A percentile compares a stretch with the other conserved stretches of the same genome.
Conservation (phyloP, 2,113 vertebrate species). For the Brienomyrus brachyistius region DNA sequence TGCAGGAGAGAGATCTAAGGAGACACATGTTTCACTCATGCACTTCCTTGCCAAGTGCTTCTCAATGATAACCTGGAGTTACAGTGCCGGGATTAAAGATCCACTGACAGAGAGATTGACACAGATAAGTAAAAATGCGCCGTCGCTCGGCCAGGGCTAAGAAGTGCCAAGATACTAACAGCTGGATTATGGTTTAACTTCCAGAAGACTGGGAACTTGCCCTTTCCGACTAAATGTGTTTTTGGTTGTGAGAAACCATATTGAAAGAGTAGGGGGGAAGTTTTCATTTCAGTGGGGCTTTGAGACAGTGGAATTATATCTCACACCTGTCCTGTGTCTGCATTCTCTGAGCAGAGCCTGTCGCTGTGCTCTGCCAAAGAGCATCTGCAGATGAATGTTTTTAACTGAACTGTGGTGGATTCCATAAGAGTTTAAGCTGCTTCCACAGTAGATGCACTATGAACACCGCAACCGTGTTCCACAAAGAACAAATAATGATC, state of each 20-base stretch:
- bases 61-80: neutral
- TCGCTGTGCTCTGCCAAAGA: neutral
- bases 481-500: neutral
- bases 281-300: neutral
- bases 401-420: neutral
- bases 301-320: neutral
- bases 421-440: neutral
- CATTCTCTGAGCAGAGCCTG: neutral
- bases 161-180: neutral
- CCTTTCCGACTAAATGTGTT: neutral
- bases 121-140: neutral
- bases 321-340: conserved; percentile 1
- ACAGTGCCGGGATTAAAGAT: neutral
- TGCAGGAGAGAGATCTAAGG: neutral
- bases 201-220: neutral
- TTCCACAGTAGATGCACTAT: neutral
- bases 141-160: neutral
- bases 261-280: neutral
- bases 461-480: neutral
- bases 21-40: neutral
- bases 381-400: conserved; percentile 6
- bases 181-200: neutral
- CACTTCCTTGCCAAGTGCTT: neutral
- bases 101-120: neutral
- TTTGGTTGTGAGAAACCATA: neutral